Evolutionary conservation across 2,797 vertebrate species (phyloP).

Genomic region (Acipenser transmontanus): DNA sequence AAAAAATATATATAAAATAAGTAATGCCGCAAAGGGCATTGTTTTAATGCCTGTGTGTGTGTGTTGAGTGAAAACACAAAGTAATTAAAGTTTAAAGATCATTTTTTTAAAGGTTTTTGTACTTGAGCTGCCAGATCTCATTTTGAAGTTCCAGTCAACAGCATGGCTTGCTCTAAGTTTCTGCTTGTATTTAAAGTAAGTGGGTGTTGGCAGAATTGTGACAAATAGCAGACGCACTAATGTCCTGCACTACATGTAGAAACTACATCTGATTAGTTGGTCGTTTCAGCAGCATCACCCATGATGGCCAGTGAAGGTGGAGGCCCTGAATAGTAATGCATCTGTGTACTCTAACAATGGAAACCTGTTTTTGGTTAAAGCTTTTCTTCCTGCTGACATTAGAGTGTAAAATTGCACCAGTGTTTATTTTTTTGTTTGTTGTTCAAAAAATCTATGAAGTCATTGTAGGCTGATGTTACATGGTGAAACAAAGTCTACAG

Average conservation of each 20-base stretch:
- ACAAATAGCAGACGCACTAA: too few species aligned
- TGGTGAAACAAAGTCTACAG: too few species aligned
- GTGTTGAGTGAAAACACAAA: neutral
- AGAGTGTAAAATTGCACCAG: conserved; percentile 29
- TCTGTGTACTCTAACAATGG: conserved; percentile 26
- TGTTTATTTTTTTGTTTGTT: neutral
- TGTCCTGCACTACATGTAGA: too few species aligned
- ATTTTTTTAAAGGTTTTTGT: neutral
- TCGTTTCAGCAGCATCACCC: too few species aligned
- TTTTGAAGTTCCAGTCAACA: neutral
- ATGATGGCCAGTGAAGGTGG: too few species aligned
- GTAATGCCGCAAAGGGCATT: neutral
- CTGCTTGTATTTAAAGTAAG: neutral
- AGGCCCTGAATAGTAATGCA: neutral
- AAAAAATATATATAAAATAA: conserved; percentile 14
- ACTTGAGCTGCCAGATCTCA: neutral
- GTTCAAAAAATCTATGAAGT: neutral
- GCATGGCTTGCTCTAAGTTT: neutral
- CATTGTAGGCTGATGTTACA: too few species aligned
- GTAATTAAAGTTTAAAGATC: neutral
- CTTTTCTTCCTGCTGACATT: conserved; percentile 23
- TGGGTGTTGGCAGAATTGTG: too few species aligned
- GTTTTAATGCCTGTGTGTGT: neutral
- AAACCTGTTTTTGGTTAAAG: conserved; percentile 16
- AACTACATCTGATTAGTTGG: too few species aligned